Evolutionary conservation across 2,113 vertebrate genomes (phyloP).

Genomic region (Cavia aperea): DNA sequence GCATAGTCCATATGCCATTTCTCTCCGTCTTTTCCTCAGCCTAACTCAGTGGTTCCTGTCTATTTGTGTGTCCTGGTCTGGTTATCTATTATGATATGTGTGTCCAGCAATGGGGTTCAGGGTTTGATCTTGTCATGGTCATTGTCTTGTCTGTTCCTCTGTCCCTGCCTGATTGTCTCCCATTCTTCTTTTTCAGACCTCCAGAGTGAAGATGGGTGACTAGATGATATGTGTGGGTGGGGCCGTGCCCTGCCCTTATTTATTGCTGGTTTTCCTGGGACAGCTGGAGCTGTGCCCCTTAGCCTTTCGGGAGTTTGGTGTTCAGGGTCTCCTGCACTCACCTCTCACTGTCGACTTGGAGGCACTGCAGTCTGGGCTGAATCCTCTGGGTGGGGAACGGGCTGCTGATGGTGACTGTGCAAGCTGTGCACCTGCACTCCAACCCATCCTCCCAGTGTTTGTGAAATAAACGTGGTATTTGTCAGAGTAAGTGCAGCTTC

Average conservation of each 20-base stretch:
- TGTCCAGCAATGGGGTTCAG: background rate
- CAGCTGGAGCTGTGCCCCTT: conserved; percentile 62
- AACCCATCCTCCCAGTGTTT: conserved; percentile 67
- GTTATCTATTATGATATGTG: conserved; percentile 7
- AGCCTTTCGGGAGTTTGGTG: conserved; percentile 47
- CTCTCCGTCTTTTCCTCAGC: background rate
- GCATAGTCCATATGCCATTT: background rate
- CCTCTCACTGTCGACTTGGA: conserved; percentile 28
- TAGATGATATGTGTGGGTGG: conserved; percentile 70
- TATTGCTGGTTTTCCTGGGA: conserved; percentile 78
- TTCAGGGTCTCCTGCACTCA: conserved; percentile 47
- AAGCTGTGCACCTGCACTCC: background rate
- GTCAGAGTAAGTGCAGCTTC: conserved; percentile 49
- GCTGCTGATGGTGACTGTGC: background rate
- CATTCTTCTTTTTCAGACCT: conserved; percentile 82
- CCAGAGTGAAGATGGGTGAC: conserved; percentile 99
- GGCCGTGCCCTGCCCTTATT: conserved; percentile 76
- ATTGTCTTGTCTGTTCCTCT: conserved; percentile 27
- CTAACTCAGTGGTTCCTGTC: background rate
- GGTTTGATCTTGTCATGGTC: background rate
- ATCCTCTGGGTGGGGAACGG: conserved; percentile 34
- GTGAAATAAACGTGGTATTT: conserved; percentile 79
- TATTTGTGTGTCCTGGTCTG: background rate
- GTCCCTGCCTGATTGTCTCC: conserved; percentile 45
- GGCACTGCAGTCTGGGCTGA: conserved; percentile 40